These are phyloP conservation scores for Brachionus manjavacas DNA, from an alignment of 1,140 invertebrate species.

Conservation along the genomic window DNA sequence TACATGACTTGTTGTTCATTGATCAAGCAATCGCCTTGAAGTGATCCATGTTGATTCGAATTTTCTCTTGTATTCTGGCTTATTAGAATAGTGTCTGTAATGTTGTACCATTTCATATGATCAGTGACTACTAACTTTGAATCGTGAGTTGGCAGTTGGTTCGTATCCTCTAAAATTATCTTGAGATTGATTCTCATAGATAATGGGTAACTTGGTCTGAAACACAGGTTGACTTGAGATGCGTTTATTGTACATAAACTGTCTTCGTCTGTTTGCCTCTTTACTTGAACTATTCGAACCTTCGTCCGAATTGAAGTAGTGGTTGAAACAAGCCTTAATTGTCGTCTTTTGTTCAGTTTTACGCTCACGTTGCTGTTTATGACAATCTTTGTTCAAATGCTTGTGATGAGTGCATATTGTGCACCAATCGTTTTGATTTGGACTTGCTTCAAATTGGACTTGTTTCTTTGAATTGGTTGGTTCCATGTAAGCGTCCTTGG, in stretches of 20 bases:
- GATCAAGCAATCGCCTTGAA: background rate
- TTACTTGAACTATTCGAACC: background rate
- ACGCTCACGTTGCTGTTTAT: background rate
- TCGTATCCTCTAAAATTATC: background rate
- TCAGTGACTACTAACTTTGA: slow-evolving; percentile 7
- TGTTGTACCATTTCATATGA: background rate
- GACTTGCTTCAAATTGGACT: background rate
- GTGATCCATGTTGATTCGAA: background rate
- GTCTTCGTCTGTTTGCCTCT: background rate
- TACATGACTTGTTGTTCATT: slow-evolving; percentile 7
- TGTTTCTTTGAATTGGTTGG: background rate
- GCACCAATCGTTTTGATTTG: slow-evolving; percentile 4
- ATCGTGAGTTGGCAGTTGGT: background rate
- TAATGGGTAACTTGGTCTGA: background rate
- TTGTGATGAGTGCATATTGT: background rate
- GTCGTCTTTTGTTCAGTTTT: background rate
- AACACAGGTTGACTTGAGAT: background rate
- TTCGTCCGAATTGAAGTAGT: background rate
- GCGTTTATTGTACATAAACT: background rate
- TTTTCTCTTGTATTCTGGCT: background rate
- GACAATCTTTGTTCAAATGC: slow-evolving; percentile 15
- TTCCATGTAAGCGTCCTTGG: background rate
- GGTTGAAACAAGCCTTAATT: slow-evolving; percentile 8
- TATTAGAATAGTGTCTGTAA: background rate
- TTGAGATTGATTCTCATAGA: background rate